Evolutionary conservation across 2,888 invertebrate species (phyloP), one percentile per base, ranked within the genome.

Genomic region (Perizoma affinitatum): DNA sequence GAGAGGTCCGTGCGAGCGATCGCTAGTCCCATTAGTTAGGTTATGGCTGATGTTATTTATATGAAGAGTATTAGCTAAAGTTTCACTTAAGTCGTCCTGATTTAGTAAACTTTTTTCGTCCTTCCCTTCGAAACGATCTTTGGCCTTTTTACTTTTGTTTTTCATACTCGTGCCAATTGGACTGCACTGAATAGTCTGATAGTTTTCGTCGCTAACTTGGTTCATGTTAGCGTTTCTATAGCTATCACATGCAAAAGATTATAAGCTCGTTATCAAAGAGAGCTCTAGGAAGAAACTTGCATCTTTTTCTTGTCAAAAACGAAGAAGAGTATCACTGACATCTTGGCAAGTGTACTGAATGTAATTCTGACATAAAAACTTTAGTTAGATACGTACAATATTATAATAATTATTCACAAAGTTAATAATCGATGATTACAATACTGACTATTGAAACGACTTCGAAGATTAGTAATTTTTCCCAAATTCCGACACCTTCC

Each of bases 91-190:
- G 67, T 86, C 83, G 63, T 86, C 86, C 67, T 86, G 84, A 75
- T 84, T 86, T 69, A 82, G 71, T 84, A 86, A 83, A 79, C 77
- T 79, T 79, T 81, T 76, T 68, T 83, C 86, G 58, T 85, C 85
- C 75, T 81, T 78, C 72, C 76, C 75, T 80, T 86, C 85, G 65
- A 86, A 76, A 80, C 84, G 84, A 81, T 92, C 90, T 91, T 92
- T 91, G 89, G 91, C 86, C 84, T 90, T 90, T 87, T 86, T 88
- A 80, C 75, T 84, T 88, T 89, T 89, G 78, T 84, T 89, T 86
- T 84, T 90, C 75, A 84, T 78, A 80, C 78, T 86, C 69, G 83
- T 80, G 80, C 82, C 78, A 76, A 84, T 84, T 76, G 86, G 86
- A 87, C 76, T 89, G 83, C 87, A 87, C 78, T 87, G 88, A 69